These are phyloP conservation scores for Ormia ochracea DNA, from an alignment of 2,888 invertebrate species.

Conservation along the genomic window DNA sequence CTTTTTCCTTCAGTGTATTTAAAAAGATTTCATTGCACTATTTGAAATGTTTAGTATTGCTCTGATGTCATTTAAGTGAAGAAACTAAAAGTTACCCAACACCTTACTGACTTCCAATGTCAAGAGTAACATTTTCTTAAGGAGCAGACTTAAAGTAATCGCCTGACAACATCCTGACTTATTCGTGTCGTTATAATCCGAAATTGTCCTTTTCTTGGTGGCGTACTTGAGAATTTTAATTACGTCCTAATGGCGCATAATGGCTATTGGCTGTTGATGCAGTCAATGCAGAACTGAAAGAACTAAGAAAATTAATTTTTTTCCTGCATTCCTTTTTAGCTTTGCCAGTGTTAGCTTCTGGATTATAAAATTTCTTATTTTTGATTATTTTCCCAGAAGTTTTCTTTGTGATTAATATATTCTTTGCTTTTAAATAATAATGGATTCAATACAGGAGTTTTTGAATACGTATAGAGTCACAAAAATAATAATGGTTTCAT, in stretches of 20 bases:
- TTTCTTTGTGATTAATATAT: constrained; percentile 23
- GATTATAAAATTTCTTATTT: constrained; percentile 26
- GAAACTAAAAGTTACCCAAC: neutral
- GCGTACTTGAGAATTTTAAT: constrained; percentile 73
- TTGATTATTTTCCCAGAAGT: constrained; percentile 30
- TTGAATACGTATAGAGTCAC: constrained; percentile 12
- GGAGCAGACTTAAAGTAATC: constrained; percentile 8
- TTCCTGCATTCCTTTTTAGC: constrained; percentile 38
- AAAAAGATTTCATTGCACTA: neutral
- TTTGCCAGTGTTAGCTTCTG: constrained; percentile 44
- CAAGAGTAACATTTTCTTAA: constrained; percentile 40
- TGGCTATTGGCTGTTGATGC: constrained; percentile 65
- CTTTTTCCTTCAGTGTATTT: neutral
- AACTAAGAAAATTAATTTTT: constrained; percentile 36
- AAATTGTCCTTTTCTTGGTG: constrained; percentile 47
- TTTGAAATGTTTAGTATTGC: neutral
- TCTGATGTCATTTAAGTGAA: neutral
- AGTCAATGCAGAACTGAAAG: constrained; percentile 54
- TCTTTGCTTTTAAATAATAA: constrained; percentile 9
- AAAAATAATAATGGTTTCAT: constrained; percentile 35
- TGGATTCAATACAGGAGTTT: neutral
- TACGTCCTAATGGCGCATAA: constrained; percentile 74
- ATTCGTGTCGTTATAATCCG: constrained; percentile 26
- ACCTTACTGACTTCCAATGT: constrained; percentile 54
- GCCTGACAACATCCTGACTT: neutral